Evolutionary conservation across 1,140 invertebrate genomes (phyloP).

Genomic region (Ceratoteleas bidentatus): DNA sequence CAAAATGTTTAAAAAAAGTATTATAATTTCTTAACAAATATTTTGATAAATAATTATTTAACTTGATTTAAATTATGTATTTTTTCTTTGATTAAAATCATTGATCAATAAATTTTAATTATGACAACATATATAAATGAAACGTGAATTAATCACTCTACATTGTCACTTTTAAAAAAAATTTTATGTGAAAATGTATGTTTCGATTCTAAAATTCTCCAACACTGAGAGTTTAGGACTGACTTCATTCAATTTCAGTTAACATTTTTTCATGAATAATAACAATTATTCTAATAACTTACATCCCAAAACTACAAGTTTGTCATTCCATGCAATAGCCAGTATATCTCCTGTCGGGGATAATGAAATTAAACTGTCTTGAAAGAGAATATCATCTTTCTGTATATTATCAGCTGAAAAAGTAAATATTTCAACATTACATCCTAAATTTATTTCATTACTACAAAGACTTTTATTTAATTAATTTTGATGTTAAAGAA

Average conservation of each 20-base stretch:
- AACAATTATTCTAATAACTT: constrained; percentile 13
- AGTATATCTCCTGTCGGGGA: constrained; percentile 77
- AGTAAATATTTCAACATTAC: constrained; percentile 59
- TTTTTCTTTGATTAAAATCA: too few relatives aligned
- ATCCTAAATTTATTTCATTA: not conserved
- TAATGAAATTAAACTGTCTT: constrained; percentile 74
- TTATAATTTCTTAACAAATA: too few relatives aligned
- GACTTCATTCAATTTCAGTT: too few relatives aligned
- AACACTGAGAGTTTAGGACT: too few relatives aligned
- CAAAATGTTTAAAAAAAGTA: too few relatives aligned
- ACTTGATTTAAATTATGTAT: too few relatives aligned
- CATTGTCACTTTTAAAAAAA: not conserved
- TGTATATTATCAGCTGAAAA: constrained; percentile 71
- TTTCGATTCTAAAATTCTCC: too few relatives aligned
- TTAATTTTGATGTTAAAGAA: too few relatives aligned
- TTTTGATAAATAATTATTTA: too few relatives aligned
- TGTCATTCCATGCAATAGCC: constrained; percentile 74
- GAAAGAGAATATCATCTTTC: constrained; percentile 75
- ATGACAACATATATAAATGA: too few relatives aligned
- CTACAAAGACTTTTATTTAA: not conserved
- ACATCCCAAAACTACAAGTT: constrained; percentile 78
- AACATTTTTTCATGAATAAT: not conserved
- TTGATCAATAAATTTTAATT: too few relatives aligned
- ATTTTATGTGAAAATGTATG: not conserved
- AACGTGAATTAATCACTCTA: too few relatives aligned